Evolutionary conservation across 2,797 vertebrate species (phyloP), one percentile per base, ranked within the genome.

Genomic region (Hippoglossus hippoglossus): DNA sequence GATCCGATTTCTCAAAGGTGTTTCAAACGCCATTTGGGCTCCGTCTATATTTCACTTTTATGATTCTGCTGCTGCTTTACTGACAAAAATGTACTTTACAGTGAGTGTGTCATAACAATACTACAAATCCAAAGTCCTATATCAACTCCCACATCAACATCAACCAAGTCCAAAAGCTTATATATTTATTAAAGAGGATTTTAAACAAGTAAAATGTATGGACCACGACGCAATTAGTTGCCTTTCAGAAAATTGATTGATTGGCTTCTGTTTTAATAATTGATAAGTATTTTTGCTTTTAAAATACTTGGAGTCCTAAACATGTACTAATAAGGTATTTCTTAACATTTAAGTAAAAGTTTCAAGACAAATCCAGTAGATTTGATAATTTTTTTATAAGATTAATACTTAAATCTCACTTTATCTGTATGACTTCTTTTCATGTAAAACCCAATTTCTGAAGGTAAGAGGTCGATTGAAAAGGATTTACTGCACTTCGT

Each of bases 21-120:
- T 52, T 59, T 71, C 28, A 64, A 75, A 77, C 13, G 57, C 36
- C 36, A 13, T 6, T 47, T 49, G 24, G 9, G 24, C 55, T 75
- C 24, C 5, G 44, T 46, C 16, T 18, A 21, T 56, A 49, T 44
- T 54, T 46, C 16, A 50, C 21, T 24, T 62, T 34, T 25, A 12
- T 61, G 26, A 63, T 52, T 44, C 22, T 62, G 19, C 36, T 21
- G 36, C 46, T 44, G 26, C 21, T 22, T 52, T 13, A 18, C 16
- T 49, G 28, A 4, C 1, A 64, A 10, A 22, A 34, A 26, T 36
- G 68, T 9, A 16, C 13, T 41, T 47, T 58, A 3, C 47, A 59
- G 25, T 24, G 22, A 52, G 22, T 12, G 24, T 21, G 24, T 25
- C 22, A 24, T 2, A 18, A 3, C 28, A 51, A 19, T 11, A 10